Evolutionary conservation across 2,113 vertebrate species (phyloP).

Genomic region (Pseudolaguvia tuberculata): DNA sequence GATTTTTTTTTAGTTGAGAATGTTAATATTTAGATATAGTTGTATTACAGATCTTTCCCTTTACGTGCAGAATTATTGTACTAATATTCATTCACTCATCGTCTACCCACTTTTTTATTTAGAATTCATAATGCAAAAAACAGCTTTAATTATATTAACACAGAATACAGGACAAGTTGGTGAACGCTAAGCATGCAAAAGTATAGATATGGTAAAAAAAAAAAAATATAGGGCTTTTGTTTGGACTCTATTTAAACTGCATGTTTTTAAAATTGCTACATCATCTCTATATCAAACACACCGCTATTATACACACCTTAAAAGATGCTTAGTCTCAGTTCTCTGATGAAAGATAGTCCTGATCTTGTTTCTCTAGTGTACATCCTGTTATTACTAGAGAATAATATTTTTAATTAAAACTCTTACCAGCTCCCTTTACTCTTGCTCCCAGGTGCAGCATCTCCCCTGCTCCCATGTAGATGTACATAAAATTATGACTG

Average conservation of each 20-base stretch:
- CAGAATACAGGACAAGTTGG: too few relatives aligned
- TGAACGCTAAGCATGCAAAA: too few relatives aligned
- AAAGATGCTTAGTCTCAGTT: slow-evolving; percentile 8
- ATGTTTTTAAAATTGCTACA: slow-evolving; percentile 25
- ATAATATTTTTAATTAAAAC: slow-evolving; percentile 26
- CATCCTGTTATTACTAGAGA: slow-evolving; percentile 28
- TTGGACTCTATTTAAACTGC: slow-evolving; percentile 2
- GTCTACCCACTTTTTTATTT: too few relatives aligned
- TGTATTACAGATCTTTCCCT: too few relatives aligned
- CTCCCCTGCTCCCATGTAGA: neutral
- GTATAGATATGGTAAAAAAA: too few relatives aligned
- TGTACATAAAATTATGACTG: slow-evolving; percentile 28
- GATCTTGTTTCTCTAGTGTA: slow-evolving; percentile 22
- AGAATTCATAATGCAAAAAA: too few relatives aligned
- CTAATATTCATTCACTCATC: too few relatives aligned
- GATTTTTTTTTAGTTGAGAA: too few relatives aligned
- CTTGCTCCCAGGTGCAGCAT: slow-evolving; percentile 6
- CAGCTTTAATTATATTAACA: too few relatives aligned
- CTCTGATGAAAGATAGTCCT: neutral
- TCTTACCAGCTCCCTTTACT: slow-evolving; percentile 24
- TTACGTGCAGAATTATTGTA: too few relatives aligned
- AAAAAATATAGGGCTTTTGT: too few relatives aligned
- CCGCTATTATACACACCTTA: neutral
- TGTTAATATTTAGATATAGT: too few relatives aligned
- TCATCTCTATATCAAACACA: slow-evolving; percentile 21